Evolutionary conservation across 1,140 invertebrate genomes (phyloP).

Genomic region (Drosophila eugracilis): DNA sequence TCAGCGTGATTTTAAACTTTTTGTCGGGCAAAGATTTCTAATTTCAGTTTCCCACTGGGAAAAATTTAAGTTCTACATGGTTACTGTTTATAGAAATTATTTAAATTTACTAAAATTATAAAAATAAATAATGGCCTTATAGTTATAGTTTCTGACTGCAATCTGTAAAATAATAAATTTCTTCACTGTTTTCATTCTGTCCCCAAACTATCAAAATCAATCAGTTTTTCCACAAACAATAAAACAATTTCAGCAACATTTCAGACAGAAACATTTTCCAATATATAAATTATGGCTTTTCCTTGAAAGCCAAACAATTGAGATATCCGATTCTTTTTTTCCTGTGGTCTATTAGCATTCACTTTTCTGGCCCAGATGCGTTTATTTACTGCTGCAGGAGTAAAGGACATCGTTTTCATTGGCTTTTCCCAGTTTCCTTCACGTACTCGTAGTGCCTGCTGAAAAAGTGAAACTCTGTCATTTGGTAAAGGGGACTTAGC

Average conservation of each 20-base stretch:
- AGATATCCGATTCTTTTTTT: not conserved
- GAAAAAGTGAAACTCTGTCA: slow-evolving; percentile 65
- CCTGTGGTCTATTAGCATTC: not conserved
- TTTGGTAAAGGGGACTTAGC: slow-evolving; percentile 64
- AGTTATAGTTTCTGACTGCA: no score
- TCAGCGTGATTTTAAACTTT: slow-evolving; percentile 34
- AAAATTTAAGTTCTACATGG: not conserved
- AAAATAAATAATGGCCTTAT: no score
- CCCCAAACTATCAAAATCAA: no score
- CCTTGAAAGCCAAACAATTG: not conserved
- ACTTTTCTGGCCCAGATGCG: slow-evolving; percentile 20
- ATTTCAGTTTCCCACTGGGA: not conserved
- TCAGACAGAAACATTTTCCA: no score
- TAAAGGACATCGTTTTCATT: slow-evolving; percentile 8
- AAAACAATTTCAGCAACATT: no score
- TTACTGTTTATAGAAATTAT: no score
- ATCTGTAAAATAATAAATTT: no score
- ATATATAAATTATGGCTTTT: no score
- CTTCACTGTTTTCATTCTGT: no score
- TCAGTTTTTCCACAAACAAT: no score
- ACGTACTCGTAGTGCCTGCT: not conserved
- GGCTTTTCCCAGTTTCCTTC: slow-evolving; percentile 2
- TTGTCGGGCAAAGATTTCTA: slow-evolving; percentile 3
- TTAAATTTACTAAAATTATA: no score
- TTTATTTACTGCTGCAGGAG: slow-evolving; percentile 60